phyloP scores from a whole-genome alignment of 2,888 invertebrate species.

The Augiades crinisus region DNA sequence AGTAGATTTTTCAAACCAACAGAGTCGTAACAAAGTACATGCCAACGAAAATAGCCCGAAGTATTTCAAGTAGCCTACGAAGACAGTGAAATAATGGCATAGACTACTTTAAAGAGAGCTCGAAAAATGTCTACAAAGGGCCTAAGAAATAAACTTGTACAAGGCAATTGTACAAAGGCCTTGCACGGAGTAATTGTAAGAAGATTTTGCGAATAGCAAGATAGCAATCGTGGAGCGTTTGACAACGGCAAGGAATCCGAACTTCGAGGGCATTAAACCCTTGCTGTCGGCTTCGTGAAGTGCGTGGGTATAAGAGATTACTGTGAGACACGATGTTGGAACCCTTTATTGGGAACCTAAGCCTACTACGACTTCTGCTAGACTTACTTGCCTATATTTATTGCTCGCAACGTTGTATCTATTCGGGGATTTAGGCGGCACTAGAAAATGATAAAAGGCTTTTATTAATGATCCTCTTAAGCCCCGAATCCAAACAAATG shows the following conservation, averaged over 20 bases:
- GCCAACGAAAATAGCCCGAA: too few relatives aligned
- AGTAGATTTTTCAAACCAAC: too few relatives aligned
- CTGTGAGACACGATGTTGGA: slow-evolving; percentile 7
- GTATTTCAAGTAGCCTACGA: not conserved
- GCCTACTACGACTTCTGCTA: not conserved
- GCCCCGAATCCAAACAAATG: too few relatives aligned
- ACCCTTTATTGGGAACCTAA: slow-evolving; percentile 3
- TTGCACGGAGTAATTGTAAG: slow-evolving; percentile 10
- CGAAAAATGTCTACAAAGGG: not conserved
- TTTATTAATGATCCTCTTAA: too few relatives aligned
- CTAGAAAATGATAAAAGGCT: too few relatives aligned
- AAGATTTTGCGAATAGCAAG: not conserved
- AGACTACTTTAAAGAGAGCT: not conserved
- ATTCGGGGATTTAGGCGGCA: too few relatives aligned
- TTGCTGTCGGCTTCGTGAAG: slow-evolving; percentile 6
- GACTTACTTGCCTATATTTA: not conserved
- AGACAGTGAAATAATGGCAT: not conserved
- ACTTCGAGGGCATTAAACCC: slow-evolving; percentile 16
- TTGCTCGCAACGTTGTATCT: not conserved
- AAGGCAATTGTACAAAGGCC: not conserved
- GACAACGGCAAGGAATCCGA: not conserved
- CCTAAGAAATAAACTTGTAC: not conserved
- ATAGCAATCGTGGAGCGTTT: not conserved
- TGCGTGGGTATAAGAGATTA: slow-evolving; percentile 14
- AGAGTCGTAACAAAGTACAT: too few relatives aligned